Evolutionary conservation across 2,797 vertebrate species (phyloP), one percentile per base, ranked within the genome.

Genomic region (Somateria mollissima): DNA sequence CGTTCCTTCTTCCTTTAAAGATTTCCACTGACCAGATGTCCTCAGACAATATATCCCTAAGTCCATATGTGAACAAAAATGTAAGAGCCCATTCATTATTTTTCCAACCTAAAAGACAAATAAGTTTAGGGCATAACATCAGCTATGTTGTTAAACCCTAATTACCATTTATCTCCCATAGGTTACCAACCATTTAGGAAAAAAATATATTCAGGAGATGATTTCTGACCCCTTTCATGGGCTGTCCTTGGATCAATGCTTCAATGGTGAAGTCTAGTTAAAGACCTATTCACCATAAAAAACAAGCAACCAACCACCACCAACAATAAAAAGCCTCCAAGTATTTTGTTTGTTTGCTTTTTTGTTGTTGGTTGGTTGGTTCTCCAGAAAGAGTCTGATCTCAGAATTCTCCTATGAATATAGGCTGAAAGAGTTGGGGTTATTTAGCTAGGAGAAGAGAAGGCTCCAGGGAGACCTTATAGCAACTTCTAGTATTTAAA

Each of bases 1-100:
- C 1, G 4, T 45, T 83, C 9, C 0, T 4, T 89, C n/a, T 65
- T 90, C 32, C 36, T 90, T 83, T 41, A 61, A 65, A 78, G 21
- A 13, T 57, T 84, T 89, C 16, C 6, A 18, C 13, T 54, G 77
- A 30, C 7, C 28, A 64, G 53, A 25, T 71, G 11, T 80, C 80
- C 8, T 14, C 51, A 92, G 62, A 81, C 62, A 77, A 66, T 60
- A 20, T 7, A 43, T 57, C 57, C 36, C 57, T n/a, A 36, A 57
- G 21, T 71, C 21, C n/a, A 66, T 51, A 69, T 21, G 14, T 47
- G 58, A 34, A 78, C 5, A 86, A 88, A 10, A 32, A 66, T 53
- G 34, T 80, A 82, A 90, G 3, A 71, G 1, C 5, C 11, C 1
- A 7, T 65, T 36, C 0, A 0, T 30, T 70, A 53, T 56, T 60